phyloP scores from a whole-genome alignment of 64 coral and sea anemone species.

The Porites australiensis region DNA sequence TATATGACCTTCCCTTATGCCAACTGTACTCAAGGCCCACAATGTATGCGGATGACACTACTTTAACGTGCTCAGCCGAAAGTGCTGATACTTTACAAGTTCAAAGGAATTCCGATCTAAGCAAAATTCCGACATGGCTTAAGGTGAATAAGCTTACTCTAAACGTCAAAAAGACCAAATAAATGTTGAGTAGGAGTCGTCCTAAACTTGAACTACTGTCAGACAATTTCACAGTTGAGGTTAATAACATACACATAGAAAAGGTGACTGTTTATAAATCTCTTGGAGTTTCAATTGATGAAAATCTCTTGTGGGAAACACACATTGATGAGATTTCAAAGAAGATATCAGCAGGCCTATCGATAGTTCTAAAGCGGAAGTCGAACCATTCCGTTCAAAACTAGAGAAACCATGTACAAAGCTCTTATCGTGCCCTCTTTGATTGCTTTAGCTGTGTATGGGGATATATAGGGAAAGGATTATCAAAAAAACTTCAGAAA shows the following conservation, averaged over 20 bases:
- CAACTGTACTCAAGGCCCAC: background rate
- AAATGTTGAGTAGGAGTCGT: background rate
- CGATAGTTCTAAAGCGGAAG: too few species aligned
- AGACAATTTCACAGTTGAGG: background rate
- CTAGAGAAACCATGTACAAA: too few species aligned
- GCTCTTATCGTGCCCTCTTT: too few species aligned
- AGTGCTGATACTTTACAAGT: background rate
- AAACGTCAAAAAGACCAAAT: background rate
- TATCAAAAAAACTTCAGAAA: too few species aligned
- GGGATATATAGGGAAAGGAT: too few species aligned
- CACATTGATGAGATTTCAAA: too few species aligned
- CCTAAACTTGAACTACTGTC: background rate
- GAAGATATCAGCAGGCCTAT: too few species aligned
- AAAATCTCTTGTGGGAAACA: too few species aligned
- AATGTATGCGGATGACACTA: background rate
- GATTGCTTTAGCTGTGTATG: too few species aligned
- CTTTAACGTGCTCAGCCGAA: background rate
- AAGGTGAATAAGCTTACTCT: background rate
- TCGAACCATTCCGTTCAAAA: too few species aligned
- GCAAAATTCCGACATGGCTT: background rate
- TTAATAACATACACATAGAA: background rate
- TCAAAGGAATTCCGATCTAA: background rate
- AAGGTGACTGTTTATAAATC: too few species aligned
- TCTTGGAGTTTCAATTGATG: too few species aligned
- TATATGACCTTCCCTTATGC: conserved; percentile 17